Percentiles rank a stretch among this genome's conserved stretches.
Evolutionary conservation across 2,113 vertebrate genomes (phyloP).

Genomic region (Sitta europaea): DNA sequence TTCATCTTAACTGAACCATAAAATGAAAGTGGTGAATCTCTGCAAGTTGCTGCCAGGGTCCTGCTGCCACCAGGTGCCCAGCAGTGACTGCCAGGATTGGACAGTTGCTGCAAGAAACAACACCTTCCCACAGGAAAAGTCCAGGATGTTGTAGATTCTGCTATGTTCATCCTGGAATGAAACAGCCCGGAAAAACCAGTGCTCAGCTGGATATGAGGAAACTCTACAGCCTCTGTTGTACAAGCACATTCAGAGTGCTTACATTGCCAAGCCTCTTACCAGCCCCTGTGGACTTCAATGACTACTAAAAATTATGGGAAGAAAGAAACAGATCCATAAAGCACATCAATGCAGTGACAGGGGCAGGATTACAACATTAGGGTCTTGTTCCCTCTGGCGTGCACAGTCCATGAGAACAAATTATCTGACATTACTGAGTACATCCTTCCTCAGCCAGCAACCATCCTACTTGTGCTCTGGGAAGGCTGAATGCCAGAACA

Average conservation of each 20-base stretch:
- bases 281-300: not conserved
- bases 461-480: not conserved
- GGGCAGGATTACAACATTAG: not conserved
- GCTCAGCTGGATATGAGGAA: not conserved
- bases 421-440: not conserved
- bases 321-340: not conserved
- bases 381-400: not conserved
- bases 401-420: not conserved
- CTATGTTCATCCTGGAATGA: not conserved
- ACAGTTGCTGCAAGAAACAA: not conserved
- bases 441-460: not conserved
- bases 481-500: not conserved
- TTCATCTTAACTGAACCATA: not conserved
- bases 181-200: not conserved
- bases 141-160: not conserved
- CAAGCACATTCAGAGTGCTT: not conserved
- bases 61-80: not conserved
- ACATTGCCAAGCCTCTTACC: not conserved
- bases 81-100: not conserved
- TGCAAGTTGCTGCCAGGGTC: not conserved
- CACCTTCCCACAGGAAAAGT: not conserved
- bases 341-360: not conserved
- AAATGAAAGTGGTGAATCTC: not conserved
- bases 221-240: not conserved
- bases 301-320: not conserved